Evolutionary conservation across 1,140 invertebrate species (phyloP), one percentile per base, ranked within the genome.

Genomic region (Eubasilissa regina): DNA sequence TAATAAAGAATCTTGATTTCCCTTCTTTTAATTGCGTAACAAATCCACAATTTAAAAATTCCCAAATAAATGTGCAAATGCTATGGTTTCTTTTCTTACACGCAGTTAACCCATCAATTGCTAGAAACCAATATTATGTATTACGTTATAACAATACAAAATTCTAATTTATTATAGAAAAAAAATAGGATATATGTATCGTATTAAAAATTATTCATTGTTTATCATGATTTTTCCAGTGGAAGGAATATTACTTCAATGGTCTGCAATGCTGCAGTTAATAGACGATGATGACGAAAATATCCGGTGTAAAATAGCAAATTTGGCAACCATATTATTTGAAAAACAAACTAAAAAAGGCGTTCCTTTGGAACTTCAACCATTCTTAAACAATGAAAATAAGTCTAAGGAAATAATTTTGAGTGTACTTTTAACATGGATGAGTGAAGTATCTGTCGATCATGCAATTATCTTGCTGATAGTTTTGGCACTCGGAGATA

Each of bases 211-310:
- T 12, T 12, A n/a, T 53, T n/a, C 13, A n/a, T 3, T 53, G 4
- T 12, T 53, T 53, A 12, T 53, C 12, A 53, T 64, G 79, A n/a
- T 74, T 80, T 74, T 84, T 85, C 8, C 83, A 88, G 87, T 86
- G 48, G 86, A 86, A 64, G 83, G 82, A 35, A 84, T 80, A 62
- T 80, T 86, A 3, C 84, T 84, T 0, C 17, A 85, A 15, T 87
- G 84, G 80, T 81, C 84, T 3, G 85, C 83, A 1, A 25, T 85
- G 17, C 81, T 86, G 0, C 84, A 82, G 12, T 47, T 86, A 0
- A 68, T 87, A 12, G 86, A 87, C 55, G 87, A 88, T 75, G 86
- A 87, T 51, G 84, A 85, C 8, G 79, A 80, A 8, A 11, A 17
- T 11, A 66, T 84, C 43, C 43, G 48, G n/a, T 15, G 62, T 9